Percentiles rank a stretch among this genome's conserved stretches.
Evolutionary conservation across 2,797 vertebrate species (phyloP).

Genomic region (Sebastes kiyomatsui): DNA sequence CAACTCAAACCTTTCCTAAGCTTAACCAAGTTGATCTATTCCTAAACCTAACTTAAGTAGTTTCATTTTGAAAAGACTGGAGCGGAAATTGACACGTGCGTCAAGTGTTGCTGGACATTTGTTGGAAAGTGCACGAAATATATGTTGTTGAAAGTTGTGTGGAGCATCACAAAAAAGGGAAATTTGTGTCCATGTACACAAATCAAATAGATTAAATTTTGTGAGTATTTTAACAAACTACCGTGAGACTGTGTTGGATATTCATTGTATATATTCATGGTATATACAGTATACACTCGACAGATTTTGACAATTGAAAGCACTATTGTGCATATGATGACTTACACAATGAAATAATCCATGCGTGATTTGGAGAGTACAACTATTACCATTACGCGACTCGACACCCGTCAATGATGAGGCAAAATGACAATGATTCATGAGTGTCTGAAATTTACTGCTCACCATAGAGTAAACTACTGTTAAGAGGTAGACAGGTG

Average conservation of each 20-base stretch:
- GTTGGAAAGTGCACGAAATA: no score
- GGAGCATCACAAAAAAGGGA: no score
- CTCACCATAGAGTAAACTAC: background rate
- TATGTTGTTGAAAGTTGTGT: no score
- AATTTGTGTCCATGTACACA: no score
- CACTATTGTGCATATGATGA: background rate
- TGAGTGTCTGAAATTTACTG: background rate
- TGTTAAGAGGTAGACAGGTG: background rate
- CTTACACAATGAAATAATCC: background rate
- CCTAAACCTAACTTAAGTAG: no score
- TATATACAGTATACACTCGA: background rate
- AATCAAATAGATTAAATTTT: no score
- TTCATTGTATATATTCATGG: background rate
- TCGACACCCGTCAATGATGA: background rate
- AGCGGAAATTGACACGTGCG: no score
- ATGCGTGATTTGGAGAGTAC: conserved; percentile 5
- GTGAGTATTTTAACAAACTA: no score
- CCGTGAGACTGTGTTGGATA: background rate
- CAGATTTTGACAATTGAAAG: conserved; percentile 2
- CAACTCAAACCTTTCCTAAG: no score
- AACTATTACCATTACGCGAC: background rate
- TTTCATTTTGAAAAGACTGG: no score
- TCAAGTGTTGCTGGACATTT: no score
- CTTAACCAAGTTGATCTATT: no score
- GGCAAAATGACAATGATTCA: background rate